A percentile compares a stretch with the other conserved stretches of the same genome.
These are phyloP conservation scores for Dendrocincla fuliginosa DNA, from an alignment of 2,797 vertebrate species.

Conservation along the genomic window DNA sequence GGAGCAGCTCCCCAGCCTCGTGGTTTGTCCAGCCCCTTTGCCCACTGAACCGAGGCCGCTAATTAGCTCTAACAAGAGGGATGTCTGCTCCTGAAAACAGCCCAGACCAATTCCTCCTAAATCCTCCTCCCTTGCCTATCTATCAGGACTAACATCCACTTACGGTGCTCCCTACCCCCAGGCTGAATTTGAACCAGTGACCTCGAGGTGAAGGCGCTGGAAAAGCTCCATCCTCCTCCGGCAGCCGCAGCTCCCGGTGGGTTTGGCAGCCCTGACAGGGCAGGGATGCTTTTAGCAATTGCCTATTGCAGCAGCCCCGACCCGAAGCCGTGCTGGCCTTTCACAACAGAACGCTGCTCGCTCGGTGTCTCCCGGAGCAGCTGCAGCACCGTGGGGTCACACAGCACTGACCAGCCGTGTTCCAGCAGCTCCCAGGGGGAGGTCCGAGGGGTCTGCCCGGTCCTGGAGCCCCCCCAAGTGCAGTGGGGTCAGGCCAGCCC, in stretches of 20 bases:
- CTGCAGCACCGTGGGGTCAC: rapidly evolving
- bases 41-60: background rate
- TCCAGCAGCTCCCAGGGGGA: background rate
- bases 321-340: background rate
- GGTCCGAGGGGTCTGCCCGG: rapidly evolving
- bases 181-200: background rate
- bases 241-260: background rate
- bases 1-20: background rate
- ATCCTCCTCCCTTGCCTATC: background rate
- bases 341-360: background rate
- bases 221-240: background rate
- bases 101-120: background rate
- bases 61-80: background rate
- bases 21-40: background rate
- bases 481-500: background rate
- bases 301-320: background rate
- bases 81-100: background rate
- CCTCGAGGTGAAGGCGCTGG: background rate
- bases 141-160: background rate
- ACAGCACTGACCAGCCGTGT: rapidly evolving
- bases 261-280: background rate
- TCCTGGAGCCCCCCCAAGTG: background rate
- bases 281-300: background rate
- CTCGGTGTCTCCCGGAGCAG: background rate
- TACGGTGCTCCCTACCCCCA: background rate